Evolutionary conservation across 2,888 invertebrate species (phyloP).

Genomic region (Agonopterix heracliana): DNA sequence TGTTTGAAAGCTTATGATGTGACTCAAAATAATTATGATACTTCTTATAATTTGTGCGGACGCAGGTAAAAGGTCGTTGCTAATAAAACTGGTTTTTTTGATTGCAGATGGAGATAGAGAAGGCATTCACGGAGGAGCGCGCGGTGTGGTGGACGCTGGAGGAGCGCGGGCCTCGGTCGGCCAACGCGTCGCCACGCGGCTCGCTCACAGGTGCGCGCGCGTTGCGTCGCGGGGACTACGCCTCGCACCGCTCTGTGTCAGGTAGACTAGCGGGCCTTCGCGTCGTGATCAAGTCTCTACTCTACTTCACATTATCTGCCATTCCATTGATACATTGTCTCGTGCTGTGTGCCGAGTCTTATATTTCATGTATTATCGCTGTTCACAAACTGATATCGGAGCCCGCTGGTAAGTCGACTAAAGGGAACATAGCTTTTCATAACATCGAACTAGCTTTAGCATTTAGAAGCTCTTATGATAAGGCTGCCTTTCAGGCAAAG

Average conservation of each 20-base stretch:
- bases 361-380: background rate
- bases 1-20: too few relatives aligned
- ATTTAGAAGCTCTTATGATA: too few relatives aligned
- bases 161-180: slow-evolving; percentile 86
- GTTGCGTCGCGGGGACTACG: slow-evolving; percentile 82
- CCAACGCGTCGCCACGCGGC: slow-evolving; percentile 86
- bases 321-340: background rate
- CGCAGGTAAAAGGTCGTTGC: too few relatives aligned
- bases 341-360: slow-evolving; percentile 6
- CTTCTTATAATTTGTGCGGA: too few relatives aligned
- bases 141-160: slow-evolving; percentile 94
- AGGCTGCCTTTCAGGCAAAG: too few relatives aligned
- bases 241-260: slow-evolving; percentile 84
- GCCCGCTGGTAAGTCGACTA: too few relatives aligned
- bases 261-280: slow-evolving; percentile 38
- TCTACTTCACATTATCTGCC: background rate
- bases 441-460: too few relatives aligned
- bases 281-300: background rate
- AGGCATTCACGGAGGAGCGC: slow-evolving; percentile 90
- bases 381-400: too few relatives aligned
- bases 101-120: slow-evolving; percentile 81
- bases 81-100: too few relatives aligned
- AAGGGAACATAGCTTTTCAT: too few relatives aligned
- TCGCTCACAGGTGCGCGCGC: slow-evolving; percentile 83
- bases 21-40: too few relatives aligned